phyloP scores from a whole-genome alignment of 2,888 invertebrate genomes.

The Laspeyria flexula region DNA sequence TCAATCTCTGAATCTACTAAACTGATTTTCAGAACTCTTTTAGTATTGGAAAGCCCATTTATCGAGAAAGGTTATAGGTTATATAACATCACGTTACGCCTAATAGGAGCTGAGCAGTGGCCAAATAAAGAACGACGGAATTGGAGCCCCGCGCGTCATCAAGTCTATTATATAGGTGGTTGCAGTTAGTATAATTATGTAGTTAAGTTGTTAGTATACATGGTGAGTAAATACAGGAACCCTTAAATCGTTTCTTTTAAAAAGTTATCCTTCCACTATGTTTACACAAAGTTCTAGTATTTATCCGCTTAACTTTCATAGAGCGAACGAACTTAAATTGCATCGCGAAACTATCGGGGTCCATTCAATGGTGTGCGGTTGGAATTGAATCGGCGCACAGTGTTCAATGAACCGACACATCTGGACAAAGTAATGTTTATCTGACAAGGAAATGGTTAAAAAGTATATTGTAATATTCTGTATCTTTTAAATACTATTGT shows the following conservation, averaged over 20 bases:
- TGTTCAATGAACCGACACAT: neutral
- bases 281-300: neutral
- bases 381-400: slow-evolving; percentile 23
- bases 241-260: neutral
- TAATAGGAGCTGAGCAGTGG: no score
- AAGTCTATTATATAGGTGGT: no score
- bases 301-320: slow-evolving; percentile 23
- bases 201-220: neutral
- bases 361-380: slow-evolving; percentile 43
- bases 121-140: no score
- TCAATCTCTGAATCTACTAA: no score
- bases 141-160: no score
- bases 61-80: no score
- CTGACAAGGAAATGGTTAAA: no score
- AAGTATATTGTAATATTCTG: no score
- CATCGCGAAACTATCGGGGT: slow-evolving; percentile 43
- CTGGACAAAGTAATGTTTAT: neutral
- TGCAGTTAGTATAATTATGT: neutral
- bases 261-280: neutral
- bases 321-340: slow-evolving; percentile 54
- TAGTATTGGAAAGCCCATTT: no score
- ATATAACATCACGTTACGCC: no score
- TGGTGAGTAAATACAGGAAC: neutral
- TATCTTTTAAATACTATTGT: no score
- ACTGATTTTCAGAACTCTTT: no score